A percentile compares a stretch with the other conserved stretches of the same genome.
Conservation (phyloP, 2,797 vertebrate species). For the Silurus aristotelis region DNA sequence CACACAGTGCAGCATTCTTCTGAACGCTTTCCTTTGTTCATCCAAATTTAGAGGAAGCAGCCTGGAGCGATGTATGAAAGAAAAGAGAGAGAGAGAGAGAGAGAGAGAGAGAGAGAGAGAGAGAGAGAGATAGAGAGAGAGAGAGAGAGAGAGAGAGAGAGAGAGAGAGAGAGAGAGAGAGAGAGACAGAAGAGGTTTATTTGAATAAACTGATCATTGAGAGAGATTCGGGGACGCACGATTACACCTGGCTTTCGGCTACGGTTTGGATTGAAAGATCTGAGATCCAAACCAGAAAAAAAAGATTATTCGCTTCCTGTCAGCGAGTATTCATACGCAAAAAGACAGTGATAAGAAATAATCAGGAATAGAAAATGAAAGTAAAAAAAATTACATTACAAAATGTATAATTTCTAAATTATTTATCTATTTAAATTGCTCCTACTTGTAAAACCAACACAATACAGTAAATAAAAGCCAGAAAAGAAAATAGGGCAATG, state of each 20-base stretch:
- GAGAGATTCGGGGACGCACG: constrained; percentile 71
- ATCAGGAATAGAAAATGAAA: neutral
- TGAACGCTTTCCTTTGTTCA: constrained; percentile 23
- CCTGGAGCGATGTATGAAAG: constrained; percentile 25
- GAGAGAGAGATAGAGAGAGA: no score
- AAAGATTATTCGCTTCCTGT: constrained; percentile 43
- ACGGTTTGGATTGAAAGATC: constrained; percentile 70
- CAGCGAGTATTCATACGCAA: constrained; percentile 31
- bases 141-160: neutral
- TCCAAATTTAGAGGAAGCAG: constrained; percentile 47
- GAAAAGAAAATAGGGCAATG: constrained; percentile 30
- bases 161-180: neutral
- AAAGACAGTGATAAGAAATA: constrained; percentile 15
- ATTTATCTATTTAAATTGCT: no score
- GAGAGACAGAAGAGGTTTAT: constrained; percentile 59
- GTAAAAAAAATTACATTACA: neutral
- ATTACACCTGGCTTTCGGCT: constrained; percentile 77
- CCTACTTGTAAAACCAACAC: neutral
- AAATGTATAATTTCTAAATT: no score
- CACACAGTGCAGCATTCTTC: constrained; percentile 19
- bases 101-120: no score
- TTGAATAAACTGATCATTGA: constrained; percentile 77
- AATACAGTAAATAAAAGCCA: constrained; percentile 4
- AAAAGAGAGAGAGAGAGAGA: no score
- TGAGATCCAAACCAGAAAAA: constrained; percentile 58